Evolutionary conservation across 2,113 vertebrate species (phyloP), one percentile per base, ranked within the genome.

Genomic region (Strix uralensis): DNA sequence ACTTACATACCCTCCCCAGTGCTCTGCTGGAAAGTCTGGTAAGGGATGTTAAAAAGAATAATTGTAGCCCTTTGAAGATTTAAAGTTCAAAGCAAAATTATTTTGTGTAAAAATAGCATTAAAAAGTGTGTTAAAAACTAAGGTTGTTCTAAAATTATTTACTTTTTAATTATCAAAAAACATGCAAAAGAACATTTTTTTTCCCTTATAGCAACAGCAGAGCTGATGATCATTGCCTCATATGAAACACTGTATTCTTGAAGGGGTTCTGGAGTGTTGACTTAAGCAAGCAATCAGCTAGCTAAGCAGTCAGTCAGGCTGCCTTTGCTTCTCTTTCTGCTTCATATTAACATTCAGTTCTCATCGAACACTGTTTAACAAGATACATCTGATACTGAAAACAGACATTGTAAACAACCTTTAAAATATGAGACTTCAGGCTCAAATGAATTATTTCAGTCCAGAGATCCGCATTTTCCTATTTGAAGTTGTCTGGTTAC

Each of bases 241-340:
- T 44, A 27, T 29, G 21, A 84, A 96, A 70, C 14, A 32, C 4
- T 4, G 1, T 14, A 5, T 58, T 79, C 30, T 94, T 84, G 47
- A 66, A 87, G 38, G 49, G 9, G 9, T 84, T 92, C 88, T 81
- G 22, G 20, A 93, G 38, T 40, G 27, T 29, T 81, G 36, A 75
- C 44, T 55, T 87, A 91, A 94, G 91, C 79, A 94, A 91, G 80
- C 51, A 67, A 86, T 86, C 58, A 59, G 38, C 30, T 52, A 88
- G 49, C 72, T 81, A 65, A 83, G 73, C 83, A 93, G 83, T 94
- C 83, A 93, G 83, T 94, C 88, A 92, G 65, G 11, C 36, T 89
- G 57, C 15, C 25, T 80, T 92, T 85, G 32, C 42, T 62, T 86
- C 46, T 47, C 67, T 59, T 90, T 74, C 54, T 95, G 30, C 36